Evolutionary conservation across 2,113 vertebrate genomes (phyloP).

Genomic region (Dendropsophus ebraccatus): DNA sequence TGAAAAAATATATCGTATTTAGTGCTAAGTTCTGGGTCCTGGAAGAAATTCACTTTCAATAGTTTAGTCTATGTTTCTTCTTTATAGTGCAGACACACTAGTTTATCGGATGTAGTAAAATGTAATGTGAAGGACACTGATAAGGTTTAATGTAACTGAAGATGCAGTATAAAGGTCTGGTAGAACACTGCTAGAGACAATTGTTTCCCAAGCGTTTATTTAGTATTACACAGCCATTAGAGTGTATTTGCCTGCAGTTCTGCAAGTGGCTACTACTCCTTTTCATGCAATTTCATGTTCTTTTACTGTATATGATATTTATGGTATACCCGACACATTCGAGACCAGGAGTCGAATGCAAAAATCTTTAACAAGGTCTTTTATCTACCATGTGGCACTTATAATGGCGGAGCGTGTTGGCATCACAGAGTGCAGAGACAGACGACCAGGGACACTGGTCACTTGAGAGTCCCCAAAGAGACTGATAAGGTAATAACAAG

Average conservation of each 20-base stretch:
- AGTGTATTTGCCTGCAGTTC: background rate
- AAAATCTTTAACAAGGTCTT: no score
- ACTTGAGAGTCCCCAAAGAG: no score
- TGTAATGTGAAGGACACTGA: conserved; percentile 39
- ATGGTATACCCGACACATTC: no score
- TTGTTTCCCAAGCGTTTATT: background rate
- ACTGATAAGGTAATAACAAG: no score
- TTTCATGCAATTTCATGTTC: background rate
- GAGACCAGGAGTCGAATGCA: no score
- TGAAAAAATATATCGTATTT: background rate
- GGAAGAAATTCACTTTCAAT: conserved; percentile 16
- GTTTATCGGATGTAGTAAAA: conserved; percentile 39
- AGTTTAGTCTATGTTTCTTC: conserved; percentile 14
- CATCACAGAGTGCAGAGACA: no score
- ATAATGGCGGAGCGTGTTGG: no score
- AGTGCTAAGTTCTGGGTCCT: background rate
- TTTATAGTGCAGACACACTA: conserved; percentile 1
- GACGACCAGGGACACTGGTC: no score
- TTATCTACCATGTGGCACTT: no score
- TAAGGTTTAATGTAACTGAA: conserved; percentile 34
- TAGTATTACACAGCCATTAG: background rate
- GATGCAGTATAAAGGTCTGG: background rate
- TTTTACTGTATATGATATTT: background rate
- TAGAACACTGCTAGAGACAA: background rate
- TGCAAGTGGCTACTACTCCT: background rate